A percentile compares a stretch with the other conserved stretches of the same genome.
These are phyloP conservation scores for Heliconius aoede DNA, from an alignment of 2,888 invertebrate species.

Conservation along the genomic window DNA sequence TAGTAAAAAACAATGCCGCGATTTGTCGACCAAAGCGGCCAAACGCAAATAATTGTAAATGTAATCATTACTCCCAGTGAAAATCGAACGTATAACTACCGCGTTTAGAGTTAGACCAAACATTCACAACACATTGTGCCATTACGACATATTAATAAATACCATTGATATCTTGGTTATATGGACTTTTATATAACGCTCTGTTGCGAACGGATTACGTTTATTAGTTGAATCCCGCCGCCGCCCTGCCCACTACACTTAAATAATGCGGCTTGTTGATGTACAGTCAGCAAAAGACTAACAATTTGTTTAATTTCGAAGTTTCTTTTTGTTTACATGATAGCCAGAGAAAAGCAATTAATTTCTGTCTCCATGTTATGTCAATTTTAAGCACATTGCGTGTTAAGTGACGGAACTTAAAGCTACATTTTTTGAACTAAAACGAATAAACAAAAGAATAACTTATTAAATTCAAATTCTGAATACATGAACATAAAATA, in stretches of 20 bases:
- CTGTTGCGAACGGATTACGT: slow-evolving; percentile 53
- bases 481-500: no score
- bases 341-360: not conserved
- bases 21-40: no score
- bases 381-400: no score
- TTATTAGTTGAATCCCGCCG: slow-evolving; percentile 59
- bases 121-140: not conserved
- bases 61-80: not conserved
- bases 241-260: slow-evolving; percentile 50
- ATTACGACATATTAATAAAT: not conserved
- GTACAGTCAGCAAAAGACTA: slow-evolving; percentile 54
- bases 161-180: not conserved
- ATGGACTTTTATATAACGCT: slow-evolving; percentile 2
- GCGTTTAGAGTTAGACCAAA: not conserved
- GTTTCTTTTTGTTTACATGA: accelerated
- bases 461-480: no score
- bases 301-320: no score
- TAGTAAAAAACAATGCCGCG: not conserved
- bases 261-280: slow-evolving; percentile 52
- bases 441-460: no score
- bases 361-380: not conserved
- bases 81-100: not conserved
- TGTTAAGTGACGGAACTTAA: no score
- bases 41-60: not conserved
- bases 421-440: no score